Percentiles rank a stretch among this genome's conserved stretches.
phyloP scores from a whole-genome alignment of 2,113 vertebrate species.

The Scalopus aquaticus region DNA sequence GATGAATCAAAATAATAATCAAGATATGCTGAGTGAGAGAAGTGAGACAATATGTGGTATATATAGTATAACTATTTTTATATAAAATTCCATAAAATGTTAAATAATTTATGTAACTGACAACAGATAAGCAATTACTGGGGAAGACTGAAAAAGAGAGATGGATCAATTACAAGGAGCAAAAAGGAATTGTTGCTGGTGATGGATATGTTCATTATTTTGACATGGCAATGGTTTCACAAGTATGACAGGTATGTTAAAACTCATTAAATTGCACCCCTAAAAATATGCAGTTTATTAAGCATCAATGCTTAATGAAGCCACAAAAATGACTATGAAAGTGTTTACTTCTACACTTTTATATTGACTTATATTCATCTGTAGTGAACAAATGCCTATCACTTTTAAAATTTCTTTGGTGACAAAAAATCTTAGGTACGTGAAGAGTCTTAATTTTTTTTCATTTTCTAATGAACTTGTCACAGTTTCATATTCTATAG shows the following conservation, averaged over 20 bases:
- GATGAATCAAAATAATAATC: conserved; percentile 29
- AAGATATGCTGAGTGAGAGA: neutral
- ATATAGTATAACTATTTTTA: conserved; percentile 17
- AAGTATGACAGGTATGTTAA: conserved; percentile 33
- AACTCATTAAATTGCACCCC: conserved; percentile 48
- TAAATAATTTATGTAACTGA: conserved; percentile 51
- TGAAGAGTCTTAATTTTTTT: neutral
- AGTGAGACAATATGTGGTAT: conserved; percentile 29
- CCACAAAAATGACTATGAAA: conserved; percentile 34
- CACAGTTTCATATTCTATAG: neutral
- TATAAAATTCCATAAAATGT: conserved; percentile 55
- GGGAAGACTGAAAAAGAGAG: neutral
- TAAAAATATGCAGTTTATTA: conserved; percentile 44
- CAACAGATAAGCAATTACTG: conserved; percentile 49
- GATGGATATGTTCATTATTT: conserved; percentile 41
- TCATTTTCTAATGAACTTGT: conserved; percentile 27
- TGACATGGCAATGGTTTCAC: conserved; percentile 26
- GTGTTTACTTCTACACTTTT: neutral
- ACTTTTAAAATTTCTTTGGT: neutral
- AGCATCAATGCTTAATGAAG: conserved; percentile 26
- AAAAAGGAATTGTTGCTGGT: neutral
- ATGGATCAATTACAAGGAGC: conserved; percentile 8
- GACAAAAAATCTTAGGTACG: neutral
- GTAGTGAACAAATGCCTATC: neutral
- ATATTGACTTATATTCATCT: neutral